Conservation (phyloP, 2,113 vertebrate genomes). For the Takifugu bimaculatus region DNA sequence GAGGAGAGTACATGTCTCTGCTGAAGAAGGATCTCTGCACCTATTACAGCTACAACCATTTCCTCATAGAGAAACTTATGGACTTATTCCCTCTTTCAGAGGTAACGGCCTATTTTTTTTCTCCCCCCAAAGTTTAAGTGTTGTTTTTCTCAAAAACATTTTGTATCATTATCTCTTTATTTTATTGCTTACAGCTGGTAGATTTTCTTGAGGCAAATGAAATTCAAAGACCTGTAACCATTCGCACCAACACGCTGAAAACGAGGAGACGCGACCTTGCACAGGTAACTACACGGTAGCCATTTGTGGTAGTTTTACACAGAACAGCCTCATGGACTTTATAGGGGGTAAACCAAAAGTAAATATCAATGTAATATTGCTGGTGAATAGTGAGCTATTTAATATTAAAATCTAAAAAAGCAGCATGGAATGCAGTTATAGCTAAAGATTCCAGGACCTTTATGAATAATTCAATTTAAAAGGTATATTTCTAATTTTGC, state of each 20-base stretch:
- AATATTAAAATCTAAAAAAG: no score
- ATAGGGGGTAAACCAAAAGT: no score
- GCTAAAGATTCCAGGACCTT: no score
- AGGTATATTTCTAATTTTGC: no score
- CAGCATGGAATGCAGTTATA: no score
- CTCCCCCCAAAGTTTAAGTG: background rate
- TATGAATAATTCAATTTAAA: no score
- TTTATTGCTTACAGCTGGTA: slow-evolving; percentile 74
- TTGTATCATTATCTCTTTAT: background rate
- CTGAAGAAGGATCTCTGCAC: slow-evolving; percentile 85
- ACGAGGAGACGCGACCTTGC: slow-evolving; percentile 91
- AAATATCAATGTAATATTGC: no score
- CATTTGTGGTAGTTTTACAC: background rate
- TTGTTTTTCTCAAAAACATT: background rate
- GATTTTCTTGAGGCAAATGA: slow-evolving; percentile 96
- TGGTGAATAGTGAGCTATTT: no score
- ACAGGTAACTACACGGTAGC: slow-evolving; percentile 74
- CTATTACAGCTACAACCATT: slow-evolving; percentile 93
- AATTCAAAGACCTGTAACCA: slow-evolving; percentile 89
- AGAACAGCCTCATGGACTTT: background rate
- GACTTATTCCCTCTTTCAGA: slow-evolving; percentile 91
- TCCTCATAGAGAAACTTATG: slow-evolving; percentile 84
- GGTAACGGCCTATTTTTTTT: slow-evolving; percentile 63
- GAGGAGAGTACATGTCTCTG: slow-evolving; percentile 82
- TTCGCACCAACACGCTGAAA: slow-evolving; percentile 94